Evolutionary conservation across 1,140 invertebrate genomes (phyloP).

Genomic region (Zaprionus ornatus): DNA sequence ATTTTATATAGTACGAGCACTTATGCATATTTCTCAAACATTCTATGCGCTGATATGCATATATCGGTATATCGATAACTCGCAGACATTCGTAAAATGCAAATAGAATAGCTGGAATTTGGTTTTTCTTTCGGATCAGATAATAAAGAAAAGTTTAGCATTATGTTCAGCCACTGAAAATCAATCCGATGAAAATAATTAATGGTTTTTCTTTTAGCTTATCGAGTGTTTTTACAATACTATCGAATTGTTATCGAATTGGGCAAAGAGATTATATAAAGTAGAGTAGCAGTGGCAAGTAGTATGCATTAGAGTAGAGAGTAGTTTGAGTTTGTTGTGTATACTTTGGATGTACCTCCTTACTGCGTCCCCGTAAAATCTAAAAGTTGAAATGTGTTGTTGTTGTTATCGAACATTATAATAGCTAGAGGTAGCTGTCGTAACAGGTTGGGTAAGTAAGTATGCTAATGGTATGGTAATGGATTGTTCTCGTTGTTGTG

Average conservation of each 20-base stretch:
- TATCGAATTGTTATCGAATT: conserved; percentile 49
- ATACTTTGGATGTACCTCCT: conserved; percentile 83
- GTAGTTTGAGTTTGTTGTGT: conserved; percentile 79
- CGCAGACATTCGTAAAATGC: conserved; percentile 34
- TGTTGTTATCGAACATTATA: conserved; percentile 56
- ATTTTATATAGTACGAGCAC: conserved; percentile 1
- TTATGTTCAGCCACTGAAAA: conserved; percentile 68
- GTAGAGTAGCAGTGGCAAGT: conserved; percentile 65
- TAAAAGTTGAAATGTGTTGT: conserved; percentile 81
- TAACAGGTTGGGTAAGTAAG: conserved; percentile 35
- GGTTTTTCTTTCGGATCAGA: neutral
- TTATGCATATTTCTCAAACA: conserved; percentile 30
- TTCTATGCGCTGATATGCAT: conserved; percentile 33
- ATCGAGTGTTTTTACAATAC: conserved; percentile 14
- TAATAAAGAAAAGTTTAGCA: conserved; percentile 51
- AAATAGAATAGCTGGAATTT: conserved; percentile 38
- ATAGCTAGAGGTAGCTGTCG: conserved; percentile 32
- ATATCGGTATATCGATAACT: conserved; percentile 11
- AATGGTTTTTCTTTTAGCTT: conserved; percentile 16
- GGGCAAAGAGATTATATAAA: conserved; percentile 26
- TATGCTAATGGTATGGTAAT: neutral
- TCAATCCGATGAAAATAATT: conserved; percentile 34
- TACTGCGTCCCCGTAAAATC: conserved; percentile 84
- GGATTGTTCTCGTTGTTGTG: conserved; percentile 21
- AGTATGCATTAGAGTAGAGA: conserved; percentile 77